phyloP scores from a whole-genome alignment of 2,888 invertebrate genomes.

The Herminia tarsipennalis region DNA sequence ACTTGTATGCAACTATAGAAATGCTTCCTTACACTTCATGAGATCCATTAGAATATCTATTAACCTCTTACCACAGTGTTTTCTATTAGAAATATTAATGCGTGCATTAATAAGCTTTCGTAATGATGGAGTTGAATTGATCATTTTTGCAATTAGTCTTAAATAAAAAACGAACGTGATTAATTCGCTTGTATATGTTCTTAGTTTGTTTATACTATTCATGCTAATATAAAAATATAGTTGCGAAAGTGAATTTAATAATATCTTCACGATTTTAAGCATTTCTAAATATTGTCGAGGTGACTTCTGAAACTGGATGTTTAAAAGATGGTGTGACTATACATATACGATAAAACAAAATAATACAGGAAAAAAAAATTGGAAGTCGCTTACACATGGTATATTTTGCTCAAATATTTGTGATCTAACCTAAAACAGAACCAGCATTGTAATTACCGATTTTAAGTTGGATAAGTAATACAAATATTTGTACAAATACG shows the following conservation, averaged over 20 bases:
- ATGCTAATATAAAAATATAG: conserved; percentile 2
- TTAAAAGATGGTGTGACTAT: too few relatives aligned
- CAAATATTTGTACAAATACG: too few relatives aligned
- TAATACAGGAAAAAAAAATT: too few relatives aligned
- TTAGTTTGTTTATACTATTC: neutral
- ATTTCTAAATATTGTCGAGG: conserved; percentile 9
- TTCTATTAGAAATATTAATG: conserved; percentile 39
- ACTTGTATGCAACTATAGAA: conserved; percentile 42
- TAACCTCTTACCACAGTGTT: conserved; percentile 43
- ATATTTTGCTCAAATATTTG: too few relatives aligned
- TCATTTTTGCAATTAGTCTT: conserved; percentile 14
- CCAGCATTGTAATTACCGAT: too few relatives aligned
- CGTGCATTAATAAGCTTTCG: conserved; percentile 28
- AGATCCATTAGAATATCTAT: conserved; percentile 53
- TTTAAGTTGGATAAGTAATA: too few relatives aligned
- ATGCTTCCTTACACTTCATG: conserved; percentile 39
- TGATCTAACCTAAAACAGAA: too few relatives aligned
- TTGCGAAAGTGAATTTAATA: conserved; percentile 7
- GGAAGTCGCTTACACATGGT: too few relatives aligned
- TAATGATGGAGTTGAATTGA: conserved; percentile 19
- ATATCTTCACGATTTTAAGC: conserved; percentile 3
- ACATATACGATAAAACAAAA: too few relatives aligned
- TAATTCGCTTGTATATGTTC: neutral
- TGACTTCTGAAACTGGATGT: too few relatives aligned
- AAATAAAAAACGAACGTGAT: conserved; percentile 10